A percentile compares a stretch with the other conserved stretches of the same genome.
Conservation (phyloP, 2,113 vertebrate species). For the Diphyllodes magnificus region DNA sequence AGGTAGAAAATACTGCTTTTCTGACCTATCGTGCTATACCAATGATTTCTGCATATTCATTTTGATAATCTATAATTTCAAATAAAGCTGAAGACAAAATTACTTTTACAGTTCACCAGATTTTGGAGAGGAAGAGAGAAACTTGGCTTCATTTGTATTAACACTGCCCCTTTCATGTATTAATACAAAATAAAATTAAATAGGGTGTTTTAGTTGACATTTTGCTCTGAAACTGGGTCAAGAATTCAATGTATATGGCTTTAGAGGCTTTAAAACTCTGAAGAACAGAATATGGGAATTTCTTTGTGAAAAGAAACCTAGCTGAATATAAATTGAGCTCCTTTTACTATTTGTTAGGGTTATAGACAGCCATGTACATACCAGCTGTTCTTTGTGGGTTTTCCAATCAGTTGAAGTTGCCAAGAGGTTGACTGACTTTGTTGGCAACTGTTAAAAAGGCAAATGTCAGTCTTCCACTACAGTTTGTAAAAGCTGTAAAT, state of each 20-base stretch:
- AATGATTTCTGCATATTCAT: background rate
- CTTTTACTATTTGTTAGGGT: background rate
- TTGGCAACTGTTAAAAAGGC: background rate
- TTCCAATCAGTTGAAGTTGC: background rate
- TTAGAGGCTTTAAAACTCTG: background rate
- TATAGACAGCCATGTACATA: background rate
- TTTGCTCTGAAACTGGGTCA: background rate
- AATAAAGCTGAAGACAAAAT: background rate
- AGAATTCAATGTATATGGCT: background rate
- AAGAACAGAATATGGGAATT: background rate
- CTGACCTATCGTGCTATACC: background rate
- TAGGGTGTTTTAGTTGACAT: background rate
- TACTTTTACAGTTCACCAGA: conserved; percentile 29
- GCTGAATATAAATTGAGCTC: background rate
- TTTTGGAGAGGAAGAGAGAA: background rate
- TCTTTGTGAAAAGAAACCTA: background rate
- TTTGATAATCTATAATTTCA: background rate
- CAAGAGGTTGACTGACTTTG: background rate
- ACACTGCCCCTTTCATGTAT: background rate
- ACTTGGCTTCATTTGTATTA: conserved; percentile 24
- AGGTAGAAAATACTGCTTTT: background rate
- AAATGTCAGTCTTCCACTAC: background rate
- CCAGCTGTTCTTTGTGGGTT: background rate
- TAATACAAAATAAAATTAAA: background rate
- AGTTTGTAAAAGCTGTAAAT: background rate